These are phyloP conservation scores for Gnatocerus cornutus DNA, from an alignment of 2,888 invertebrate species.

Conservation along the genomic window DNA sequence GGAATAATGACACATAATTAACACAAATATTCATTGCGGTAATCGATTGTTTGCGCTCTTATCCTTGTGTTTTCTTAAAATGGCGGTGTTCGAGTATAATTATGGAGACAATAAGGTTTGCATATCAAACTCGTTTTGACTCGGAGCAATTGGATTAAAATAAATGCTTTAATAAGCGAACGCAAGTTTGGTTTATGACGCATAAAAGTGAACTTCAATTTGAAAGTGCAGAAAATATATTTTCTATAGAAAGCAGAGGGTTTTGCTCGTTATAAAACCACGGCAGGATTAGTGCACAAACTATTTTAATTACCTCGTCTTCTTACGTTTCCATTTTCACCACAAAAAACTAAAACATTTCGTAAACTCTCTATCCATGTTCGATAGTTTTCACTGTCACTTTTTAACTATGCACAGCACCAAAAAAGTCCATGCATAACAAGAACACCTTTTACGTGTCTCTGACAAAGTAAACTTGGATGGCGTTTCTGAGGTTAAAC, in stretches of 20 bases:
- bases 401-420: slow-evolving; percentile 27
- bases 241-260: too few species aligned
- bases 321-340: slow-evolving; percentile 6
- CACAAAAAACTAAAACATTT: background rate
- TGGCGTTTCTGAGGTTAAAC: slow-evolving; percentile 53
- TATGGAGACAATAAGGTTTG: slow-evolving; percentile 4
- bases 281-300: slow-evolving; percentile 12
- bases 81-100: background rate
- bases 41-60: background rate
- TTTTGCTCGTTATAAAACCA: background rate
- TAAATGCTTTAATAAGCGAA: background rate
- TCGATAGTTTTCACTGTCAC: slow-evolving; percentile 30
- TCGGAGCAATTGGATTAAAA: background rate
- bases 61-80: slow-evolving; percentile 20
- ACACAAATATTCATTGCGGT: slow-evolving; percentile 2
- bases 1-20: background rate
- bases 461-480: slow-evolving; percentile 57
- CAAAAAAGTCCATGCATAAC: slow-evolving; percentile 44
- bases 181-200: background rate
- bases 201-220: too few species aligned
- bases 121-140: background rate
- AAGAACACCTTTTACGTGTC: slow-evolving; percentile 51
- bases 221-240: too few species aligned
- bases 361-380: slow-evolving; percentile 15
- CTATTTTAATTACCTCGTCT: background rate